Percentiles rank a stretch among this genome's conserved stretches.
These are phyloP conservation scores for Bambusicola thoracicus DNA, from an alignment of 2,113 vertebrate genomes.

Conservation along the genomic window DNA sequence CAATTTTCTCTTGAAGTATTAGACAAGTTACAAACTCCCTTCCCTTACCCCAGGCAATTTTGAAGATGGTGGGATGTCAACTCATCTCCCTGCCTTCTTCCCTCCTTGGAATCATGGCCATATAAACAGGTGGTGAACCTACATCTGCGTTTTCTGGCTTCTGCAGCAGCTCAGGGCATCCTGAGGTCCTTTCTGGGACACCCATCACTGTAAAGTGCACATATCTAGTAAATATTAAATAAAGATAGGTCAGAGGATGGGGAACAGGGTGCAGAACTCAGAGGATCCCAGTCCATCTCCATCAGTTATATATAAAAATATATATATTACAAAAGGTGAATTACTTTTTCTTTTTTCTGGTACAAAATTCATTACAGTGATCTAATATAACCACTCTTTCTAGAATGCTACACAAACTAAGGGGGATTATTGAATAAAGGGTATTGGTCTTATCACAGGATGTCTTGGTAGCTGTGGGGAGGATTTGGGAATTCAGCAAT, in stretches of 20 bases:
- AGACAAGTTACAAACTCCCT: background rate
- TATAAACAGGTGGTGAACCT: background rate
- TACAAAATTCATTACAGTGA: background rate
- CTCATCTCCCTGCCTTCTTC: background rate
- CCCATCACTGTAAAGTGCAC: background rate
- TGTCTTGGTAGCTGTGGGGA: background rate
- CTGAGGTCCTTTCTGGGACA: background rate
- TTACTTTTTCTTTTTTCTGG: background rate
- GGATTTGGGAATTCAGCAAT: background rate
- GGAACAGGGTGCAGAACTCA: background rate
- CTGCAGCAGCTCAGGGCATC: background rate
- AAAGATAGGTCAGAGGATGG: background rate
- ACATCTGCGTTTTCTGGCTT: background rate
- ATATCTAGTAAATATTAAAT: background rate
- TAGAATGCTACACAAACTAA: background rate
- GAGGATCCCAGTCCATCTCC: background rate
- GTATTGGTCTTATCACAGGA: background rate
- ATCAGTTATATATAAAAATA: background rate
- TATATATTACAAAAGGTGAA: background rate
- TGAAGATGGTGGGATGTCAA: background rate
- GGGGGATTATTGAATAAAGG: background rate
- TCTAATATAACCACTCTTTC: background rate
- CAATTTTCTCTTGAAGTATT: background rate
- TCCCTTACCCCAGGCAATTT: background rate
- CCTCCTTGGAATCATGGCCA: background rate